phyloP scores from a whole-genome alignment of 2,113 vertebrate species.

The Buteo buteo region DNA sequence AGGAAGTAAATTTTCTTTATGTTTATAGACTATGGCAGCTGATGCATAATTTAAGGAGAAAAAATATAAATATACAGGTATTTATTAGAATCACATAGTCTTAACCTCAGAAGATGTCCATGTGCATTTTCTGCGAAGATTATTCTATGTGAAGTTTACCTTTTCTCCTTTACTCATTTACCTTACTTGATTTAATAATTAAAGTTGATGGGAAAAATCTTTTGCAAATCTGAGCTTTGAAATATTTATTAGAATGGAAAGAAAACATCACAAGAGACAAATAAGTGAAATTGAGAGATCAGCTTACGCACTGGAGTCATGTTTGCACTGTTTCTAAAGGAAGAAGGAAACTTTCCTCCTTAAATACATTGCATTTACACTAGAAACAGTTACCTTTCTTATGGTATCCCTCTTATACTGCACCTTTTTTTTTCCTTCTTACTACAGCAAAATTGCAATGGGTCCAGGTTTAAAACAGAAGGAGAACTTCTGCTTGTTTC shows the following conservation, averaged over 20 bases:
- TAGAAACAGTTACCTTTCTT: background rate
- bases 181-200: background rate
- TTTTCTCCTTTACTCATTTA: background rate
- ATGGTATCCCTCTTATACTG: background rate
- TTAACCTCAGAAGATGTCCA: background rate
- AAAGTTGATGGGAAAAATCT: background rate
- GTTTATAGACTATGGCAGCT: background rate
- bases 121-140: background rate
- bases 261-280: background rate
- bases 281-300: background rate
- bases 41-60: constrained; percentile 13
- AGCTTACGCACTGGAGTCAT: background rate
- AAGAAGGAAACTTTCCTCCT: background rate
- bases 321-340: background rate
- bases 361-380: background rate
- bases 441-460: background rate
- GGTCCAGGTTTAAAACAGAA: background rate
- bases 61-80: background rate
- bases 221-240: background rate
- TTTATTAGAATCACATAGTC: background rate
- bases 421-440: accelerated
- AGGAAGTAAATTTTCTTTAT: constrained; percentile 25
- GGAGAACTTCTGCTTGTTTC: background rate
- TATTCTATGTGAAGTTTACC: background rate
- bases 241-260: constrained; percentile 14